A percentile compares a stretch with the other conserved stretches of the same genome.
Evolutionary conservation across 2,113 vertebrate genomes (phyloP).

Genomic region (Sceloporus tristichus): DNA sequence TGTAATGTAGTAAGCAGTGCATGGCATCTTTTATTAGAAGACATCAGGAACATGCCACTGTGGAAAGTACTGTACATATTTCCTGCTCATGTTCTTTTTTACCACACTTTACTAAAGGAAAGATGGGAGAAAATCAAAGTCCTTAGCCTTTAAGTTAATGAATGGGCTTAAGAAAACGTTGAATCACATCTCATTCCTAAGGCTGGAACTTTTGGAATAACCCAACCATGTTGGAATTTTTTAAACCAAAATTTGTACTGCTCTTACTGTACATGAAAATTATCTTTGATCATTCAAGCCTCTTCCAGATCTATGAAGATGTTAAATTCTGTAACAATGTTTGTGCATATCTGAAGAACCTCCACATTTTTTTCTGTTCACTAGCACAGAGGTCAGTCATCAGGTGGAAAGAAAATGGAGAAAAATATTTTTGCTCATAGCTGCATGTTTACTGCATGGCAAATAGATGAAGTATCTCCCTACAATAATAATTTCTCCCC

Average conservation of each 20-base stretch:
- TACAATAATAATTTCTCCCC: not conserved
- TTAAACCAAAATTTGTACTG: not conserved
- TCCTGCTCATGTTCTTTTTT: not conserved
- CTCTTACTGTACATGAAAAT: not conserved
- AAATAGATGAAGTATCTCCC: not conserved
- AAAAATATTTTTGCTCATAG: not conserved
- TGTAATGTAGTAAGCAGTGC: not conserved
- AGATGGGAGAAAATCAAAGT: no score
- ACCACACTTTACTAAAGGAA: not conserved
- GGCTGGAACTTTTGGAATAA: not conserved
- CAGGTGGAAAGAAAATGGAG: no score
- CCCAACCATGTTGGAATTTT: not conserved
- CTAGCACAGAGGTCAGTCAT: no score
- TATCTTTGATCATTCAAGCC: not conserved
- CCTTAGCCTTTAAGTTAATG: not conserved
- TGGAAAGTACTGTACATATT: not conserved
- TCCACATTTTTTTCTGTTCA: not conserved
- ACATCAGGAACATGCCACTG: not conserved
- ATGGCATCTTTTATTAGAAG: not conserved
- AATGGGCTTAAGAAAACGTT: no score
- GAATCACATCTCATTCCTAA: no score
- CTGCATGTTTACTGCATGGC: not conserved
- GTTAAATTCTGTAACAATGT: not conserved
- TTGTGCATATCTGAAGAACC: not conserved
- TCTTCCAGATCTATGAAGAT: not conserved